Evolutionary conservation across 2,888 invertebrate species (phyloP), one percentile per base, ranked within the genome.

Genomic region (Plagodis pulveraria): DNA sequence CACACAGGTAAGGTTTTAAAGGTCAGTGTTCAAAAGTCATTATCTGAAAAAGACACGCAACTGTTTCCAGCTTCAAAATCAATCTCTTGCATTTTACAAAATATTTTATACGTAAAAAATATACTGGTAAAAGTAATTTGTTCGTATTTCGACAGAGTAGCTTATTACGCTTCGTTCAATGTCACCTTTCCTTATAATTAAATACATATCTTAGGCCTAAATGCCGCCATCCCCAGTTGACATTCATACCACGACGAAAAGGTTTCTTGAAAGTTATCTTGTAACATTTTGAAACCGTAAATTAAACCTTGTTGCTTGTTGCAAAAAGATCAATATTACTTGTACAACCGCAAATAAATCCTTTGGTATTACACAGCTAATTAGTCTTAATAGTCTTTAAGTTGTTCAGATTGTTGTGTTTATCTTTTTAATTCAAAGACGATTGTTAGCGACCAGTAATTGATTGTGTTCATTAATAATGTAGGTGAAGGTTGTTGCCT

Each of bases 391-490:
- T 40, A 2, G 40, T 9, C 40, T 40, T 10, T 40, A 49, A 58
- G 52, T 48, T 11, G 43, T 52, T 49, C 45, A 35, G 53, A 57
- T 57, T 53, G 48, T 43, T 34, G 38, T 53, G 52, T 58, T 58
- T 48, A 49, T 58, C 40, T 52, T 38, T 58, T 57, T 46, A 42
- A 46, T 56, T 50, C 40, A 46, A 34, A 11, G 42, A 22, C 41
- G 9, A 38, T 38, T 38, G 38, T 9, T 38, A 38, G 7, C 38
- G 38, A 9, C 6, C 38, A 9, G 38, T 38, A 38, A 41, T 41
- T 41, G 46, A 41, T 47, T 47, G 10, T 47, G 40, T 7, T 9
- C n/a, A 34, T 12, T 41, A 35, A 48, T 54, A 42, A 36, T 35
- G 12, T 45, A 22, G 41, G 41, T 47, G 22, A 36, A 12, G 11